Evolutionary conservation across 2,888 invertebrate species (phyloP), one percentile per base, ranked within the genome.

Genomic region (Aleiodes alternator): DNA sequence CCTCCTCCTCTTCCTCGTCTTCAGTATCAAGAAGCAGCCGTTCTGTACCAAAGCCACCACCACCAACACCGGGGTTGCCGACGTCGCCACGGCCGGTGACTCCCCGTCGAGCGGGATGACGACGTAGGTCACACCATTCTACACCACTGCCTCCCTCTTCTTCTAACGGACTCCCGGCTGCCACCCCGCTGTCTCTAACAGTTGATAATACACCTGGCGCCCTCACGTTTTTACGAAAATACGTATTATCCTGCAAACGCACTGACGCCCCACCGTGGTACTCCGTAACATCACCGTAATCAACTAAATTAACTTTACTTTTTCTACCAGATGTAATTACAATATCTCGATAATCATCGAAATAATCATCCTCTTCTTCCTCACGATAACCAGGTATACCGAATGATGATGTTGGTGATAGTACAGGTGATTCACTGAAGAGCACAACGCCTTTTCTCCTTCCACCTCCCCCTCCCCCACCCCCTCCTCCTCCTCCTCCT

Each of bases 101-200:
- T 79, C 78, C 82, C 77, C 82, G 78, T 80, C 82, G 81, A 79
- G 80, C 81, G 81, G 82, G 88, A 85, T 86, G 83, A 84, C 87
- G 86, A 82, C 86, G 86, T 80, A 83, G 84, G 87, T 88, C 89
- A 88, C 86, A 87, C 89, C 88, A 88, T 87, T 84, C 84, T 86
- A 83, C 84, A 29, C 76, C 78, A 72, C 75, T 56, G 75, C 78
- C 78, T 68, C 68, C 68, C 79, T 86, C 87, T 80, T 83, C 85
- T 80, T 86, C 87, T 82, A 83, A 85, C 80, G 85, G 84, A 84
- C 84, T 86, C 75, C 85, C 34, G 34, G 34, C 85, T 84, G 91
- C 91, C 91, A 91, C 91, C 91, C 92, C 92, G 91, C 92, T 90
- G 91, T 82, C 85, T 79, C 86, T 87, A 82, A 85, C 83, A 85